A percentile compares a stretch with the other conserved stretches of the same genome.
Evolutionary conservation across 2,888 invertebrate species (phyloP).

Genomic region (Tetanocera ferruginea): DNA sequence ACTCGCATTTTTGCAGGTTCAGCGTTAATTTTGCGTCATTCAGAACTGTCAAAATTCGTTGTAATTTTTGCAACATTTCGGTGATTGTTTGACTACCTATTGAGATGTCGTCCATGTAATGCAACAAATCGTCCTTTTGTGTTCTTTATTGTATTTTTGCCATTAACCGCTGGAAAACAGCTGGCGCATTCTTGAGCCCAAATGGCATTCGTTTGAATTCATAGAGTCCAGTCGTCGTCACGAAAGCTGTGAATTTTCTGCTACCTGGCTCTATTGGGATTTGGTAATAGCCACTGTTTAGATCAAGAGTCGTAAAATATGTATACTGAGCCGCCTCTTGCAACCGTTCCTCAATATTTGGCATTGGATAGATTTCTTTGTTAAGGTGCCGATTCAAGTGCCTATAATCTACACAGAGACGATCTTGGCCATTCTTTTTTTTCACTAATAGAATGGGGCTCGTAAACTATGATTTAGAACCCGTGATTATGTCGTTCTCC

Average conservation of each 20-base stretch:
- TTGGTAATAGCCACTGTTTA: conserved; percentile 32
- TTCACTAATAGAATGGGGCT: conserved; percentile 46
- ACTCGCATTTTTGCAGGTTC: conserved; percentile 40
- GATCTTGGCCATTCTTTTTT: conserved; percentile 43
- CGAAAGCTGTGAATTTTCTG: conserved; percentile 14
- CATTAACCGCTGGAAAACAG: conserved; percentile 35
- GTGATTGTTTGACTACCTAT: background rate
- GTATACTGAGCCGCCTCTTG: conserved; percentile 38
- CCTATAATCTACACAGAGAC: conserved; percentile 41
- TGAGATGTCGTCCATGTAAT: conserved; percentile 36
- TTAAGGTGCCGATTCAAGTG: conserved; percentile 38
- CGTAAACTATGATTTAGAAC: conserved; percentile 42
- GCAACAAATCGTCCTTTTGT: background rate
- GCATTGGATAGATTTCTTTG: conserved; percentile 44
- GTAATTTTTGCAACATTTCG: conserved; percentile 35
- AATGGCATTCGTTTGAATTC: conserved; percentile 35
- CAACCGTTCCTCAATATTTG: conserved; percentile 44
- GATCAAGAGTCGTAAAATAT: conserved; percentile 30
- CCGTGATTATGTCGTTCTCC: conserved; percentile 41
- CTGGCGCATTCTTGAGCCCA: conserved; percentile 39
- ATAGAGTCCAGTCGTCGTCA: conserved; percentile 30
- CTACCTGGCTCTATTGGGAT: conserved; percentile 6
- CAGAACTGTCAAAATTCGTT: conserved; percentile 21
- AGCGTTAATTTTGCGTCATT: conserved; percentile 34
- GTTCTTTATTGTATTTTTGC: background rate